A percentile compares a stretch with the other conserved stretches of the same genome.
Conservation (phyloP, 2,888 invertebrate species). For the Galerucella calmariensis region DNA sequence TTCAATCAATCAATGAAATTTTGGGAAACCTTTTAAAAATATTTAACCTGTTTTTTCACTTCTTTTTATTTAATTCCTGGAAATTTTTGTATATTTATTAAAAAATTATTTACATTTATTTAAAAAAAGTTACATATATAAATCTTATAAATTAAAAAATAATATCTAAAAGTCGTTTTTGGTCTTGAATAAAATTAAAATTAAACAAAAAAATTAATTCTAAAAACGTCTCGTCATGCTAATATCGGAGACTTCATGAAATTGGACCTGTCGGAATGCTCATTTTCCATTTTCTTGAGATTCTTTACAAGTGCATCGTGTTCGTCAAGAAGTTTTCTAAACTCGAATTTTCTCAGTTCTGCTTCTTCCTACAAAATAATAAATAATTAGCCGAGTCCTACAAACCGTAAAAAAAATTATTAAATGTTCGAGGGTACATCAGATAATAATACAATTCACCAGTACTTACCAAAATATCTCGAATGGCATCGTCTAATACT, state of each 20-base stretch:
- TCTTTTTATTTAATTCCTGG: too few species aligned
- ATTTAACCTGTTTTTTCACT: too few species aligned
- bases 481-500: constrained; percentile 30
- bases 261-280: constrained; percentile 39
- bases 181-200: neutral
- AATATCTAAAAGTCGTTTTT: neutral
- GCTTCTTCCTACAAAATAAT: constrained; percentile 57
- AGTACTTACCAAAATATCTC: constrained; percentile 27
- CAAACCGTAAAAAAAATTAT: constrained; percentile 37
- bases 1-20: too few species aligned
- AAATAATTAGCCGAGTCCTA: constrained; percentile 55
- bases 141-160: neutral
- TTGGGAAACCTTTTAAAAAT: too few species aligned
- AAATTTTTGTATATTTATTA: too few species aligned
- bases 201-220: neutral
- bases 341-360: constrained; percentile 59
- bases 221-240: constrained; percentile 37
- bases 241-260: constrained; percentile 48
- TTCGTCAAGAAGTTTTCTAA: constrained; percentile 61
- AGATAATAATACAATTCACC: neutral
- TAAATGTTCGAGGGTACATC: neutral
- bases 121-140: too few species aligned
- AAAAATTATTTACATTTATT: too few species aligned
- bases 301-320: constrained; percentile 60
- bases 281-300: constrained; percentile 61